Conservation (phyloP, 35 echinoderm and acorn worm species). For the Acanthaster planci region DNA sequence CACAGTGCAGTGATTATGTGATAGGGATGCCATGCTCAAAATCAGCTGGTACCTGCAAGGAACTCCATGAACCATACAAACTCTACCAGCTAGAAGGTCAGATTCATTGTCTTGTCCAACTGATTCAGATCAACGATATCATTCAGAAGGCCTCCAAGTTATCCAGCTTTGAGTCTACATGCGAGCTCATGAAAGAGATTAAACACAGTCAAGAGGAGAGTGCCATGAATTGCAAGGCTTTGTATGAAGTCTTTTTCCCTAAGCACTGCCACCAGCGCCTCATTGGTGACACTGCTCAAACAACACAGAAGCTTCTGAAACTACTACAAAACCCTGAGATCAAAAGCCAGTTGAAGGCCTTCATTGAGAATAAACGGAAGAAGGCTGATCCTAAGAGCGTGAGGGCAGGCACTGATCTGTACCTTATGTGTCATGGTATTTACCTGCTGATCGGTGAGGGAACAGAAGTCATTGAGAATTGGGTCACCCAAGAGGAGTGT, state of each 20-base stretch:
- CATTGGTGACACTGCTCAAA: slow-evolving; percentile 10
- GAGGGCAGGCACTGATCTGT: slow-evolving; percentile 31
- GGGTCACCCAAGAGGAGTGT: slow-evolving; percentile 30
- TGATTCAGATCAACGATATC: slow-evolving; percentile 20
- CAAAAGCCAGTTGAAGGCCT: slow-evolving; percentile 17
- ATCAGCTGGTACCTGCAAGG: background rate
- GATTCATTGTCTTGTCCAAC: slow-evolving; percentile 10
- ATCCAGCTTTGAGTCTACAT: background rate
- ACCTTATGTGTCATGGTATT: slow-evolving; percentile 22
- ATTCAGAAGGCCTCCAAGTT: background rate
- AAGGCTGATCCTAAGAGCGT: background rate
- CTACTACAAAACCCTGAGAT: background rate
- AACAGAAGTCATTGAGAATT: slow-evolving; percentile 33
- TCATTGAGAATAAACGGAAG: background rate
- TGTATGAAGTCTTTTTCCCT: slow-evolving; percentile 50
- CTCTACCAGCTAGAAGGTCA: background rate
- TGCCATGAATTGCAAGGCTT: background rate
- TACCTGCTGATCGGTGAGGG: slow-evolving; percentile 30
- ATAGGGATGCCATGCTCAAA: slow-evolving; percentile 35
- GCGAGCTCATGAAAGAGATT: background rate
- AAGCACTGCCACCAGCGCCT: slow-evolving; percentile 47
- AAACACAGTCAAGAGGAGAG: background rate
- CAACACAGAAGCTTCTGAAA: background rate
- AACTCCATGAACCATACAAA: slow-evolving; percentile 19
- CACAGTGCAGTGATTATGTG: slow-evolving; percentile 35